These are phyloP conservation scores for Pavo muticus DNA, from an alignment of 2,113 vertebrate genomes.

Conservation along the genomic window DNA sequence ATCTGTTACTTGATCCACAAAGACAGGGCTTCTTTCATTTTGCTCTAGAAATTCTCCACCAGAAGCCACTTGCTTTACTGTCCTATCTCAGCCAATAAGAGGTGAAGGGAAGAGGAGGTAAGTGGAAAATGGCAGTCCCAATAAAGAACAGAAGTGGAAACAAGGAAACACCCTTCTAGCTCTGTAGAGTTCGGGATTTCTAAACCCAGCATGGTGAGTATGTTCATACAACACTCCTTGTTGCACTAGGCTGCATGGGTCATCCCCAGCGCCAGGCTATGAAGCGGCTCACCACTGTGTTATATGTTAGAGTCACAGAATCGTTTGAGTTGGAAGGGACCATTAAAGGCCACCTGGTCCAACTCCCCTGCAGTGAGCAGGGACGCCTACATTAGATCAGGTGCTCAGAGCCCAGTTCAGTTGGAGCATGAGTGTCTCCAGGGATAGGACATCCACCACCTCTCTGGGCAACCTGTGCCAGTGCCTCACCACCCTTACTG, in stretches of 20 bases:
- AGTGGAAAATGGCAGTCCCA: not conserved
- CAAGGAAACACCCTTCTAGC: not conserved
- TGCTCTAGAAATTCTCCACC: not conserved
- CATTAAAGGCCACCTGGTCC: no score
- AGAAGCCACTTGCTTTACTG: conserved; percentile 12
- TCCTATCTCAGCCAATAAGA: not conserved
- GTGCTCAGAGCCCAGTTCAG: no score
- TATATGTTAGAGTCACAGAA: no score
- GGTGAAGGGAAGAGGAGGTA: not conserved
- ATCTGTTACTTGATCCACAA: conserved; percentile 39
- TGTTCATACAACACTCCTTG: not conserved
- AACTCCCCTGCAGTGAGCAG: no score
- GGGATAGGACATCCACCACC: no score
- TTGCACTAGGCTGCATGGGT: not conserved
- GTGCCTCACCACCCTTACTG: no score
- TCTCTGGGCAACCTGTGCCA: no score
- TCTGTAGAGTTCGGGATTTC: not conserved
- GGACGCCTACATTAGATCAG: no score
- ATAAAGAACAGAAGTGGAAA: not conserved
- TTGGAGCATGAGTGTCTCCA: no score
- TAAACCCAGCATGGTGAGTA: not conserved
- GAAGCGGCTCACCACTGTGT: not conserved
- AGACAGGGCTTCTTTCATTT: not conserved
- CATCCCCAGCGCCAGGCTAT: accelerated
- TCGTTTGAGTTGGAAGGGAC: no score